phyloP scores from a whole-genome alignment of 2,797 vertebrate genomes.

The Dipus sagitta region DNA sequence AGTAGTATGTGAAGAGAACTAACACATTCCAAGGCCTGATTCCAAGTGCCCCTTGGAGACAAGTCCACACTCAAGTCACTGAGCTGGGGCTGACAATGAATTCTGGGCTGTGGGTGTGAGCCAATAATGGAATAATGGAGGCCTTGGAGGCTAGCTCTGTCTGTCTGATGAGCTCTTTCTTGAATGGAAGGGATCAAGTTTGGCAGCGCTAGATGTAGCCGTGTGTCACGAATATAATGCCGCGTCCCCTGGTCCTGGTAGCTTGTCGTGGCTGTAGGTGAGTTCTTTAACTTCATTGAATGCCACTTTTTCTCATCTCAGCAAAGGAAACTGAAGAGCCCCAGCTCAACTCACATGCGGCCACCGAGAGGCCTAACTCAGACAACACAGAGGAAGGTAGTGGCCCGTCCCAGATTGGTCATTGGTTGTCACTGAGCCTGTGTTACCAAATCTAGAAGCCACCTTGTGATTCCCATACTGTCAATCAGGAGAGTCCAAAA shows the following conservation, averaged over 20 bases:
- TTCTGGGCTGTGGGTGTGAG: neutral
- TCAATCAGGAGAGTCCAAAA: neutral
- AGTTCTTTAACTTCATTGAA: neutral
- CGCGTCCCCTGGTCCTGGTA: neutral
- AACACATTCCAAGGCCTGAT: neutral
- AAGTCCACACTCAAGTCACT: neutral
- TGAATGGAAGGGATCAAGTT: neutral
- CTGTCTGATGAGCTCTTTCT: neutral
- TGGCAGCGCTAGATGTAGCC: neutral
- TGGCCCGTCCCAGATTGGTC: fast-evolving
- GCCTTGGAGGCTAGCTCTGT: neutral
- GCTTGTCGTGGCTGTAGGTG: neutral
- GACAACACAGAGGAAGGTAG: neutral
- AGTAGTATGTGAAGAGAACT: slow-evolving; percentile 11
- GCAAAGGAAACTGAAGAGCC: neutral
- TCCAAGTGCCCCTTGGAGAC: neutral
- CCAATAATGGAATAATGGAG: neutral
- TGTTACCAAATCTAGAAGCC: neutral
- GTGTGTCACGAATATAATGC: fast-evolving
- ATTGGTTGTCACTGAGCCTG: neutral
- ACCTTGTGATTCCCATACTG: neutral
- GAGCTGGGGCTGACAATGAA: neutral
- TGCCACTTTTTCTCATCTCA: neutral
- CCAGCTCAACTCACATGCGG: no score
- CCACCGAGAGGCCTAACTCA: neutral